Conservation (phyloP, 2,797 vertebrate genomes). For the Galago senegalensis region DNA sequence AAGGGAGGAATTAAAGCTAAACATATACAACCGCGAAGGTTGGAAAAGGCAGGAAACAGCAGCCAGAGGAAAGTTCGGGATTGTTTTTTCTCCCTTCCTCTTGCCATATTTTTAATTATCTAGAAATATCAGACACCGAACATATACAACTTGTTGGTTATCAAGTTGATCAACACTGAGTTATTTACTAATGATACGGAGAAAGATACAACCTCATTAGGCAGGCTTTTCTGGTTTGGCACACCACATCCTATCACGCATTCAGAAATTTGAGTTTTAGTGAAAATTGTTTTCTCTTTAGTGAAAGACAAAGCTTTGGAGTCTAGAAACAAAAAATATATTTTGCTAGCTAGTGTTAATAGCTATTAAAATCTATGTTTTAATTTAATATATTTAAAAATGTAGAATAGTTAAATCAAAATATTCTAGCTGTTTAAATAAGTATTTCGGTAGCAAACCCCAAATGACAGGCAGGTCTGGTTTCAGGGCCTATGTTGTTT, state of each 20-base stretch:
- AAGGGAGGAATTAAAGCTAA: constrained; percentile 38
- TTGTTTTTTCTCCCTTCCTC: not conserved
- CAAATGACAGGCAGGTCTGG: not conserved
- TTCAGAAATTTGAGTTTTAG: constrained; percentile 26
- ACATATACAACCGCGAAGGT: not conserved
- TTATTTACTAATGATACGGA: not conserved
- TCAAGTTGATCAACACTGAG: not conserved
- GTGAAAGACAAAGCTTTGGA: not conserved
- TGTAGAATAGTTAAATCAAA: not conserved
- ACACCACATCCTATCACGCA: not conserved
- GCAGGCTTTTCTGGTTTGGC: not conserved
- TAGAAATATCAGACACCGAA: not conserved
- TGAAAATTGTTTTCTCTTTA: not conserved
- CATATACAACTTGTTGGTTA: not conserved
- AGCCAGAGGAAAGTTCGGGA: not conserved
- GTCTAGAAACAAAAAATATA: not conserved
- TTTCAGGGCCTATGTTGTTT: not conserved
- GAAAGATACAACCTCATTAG: not conserved
- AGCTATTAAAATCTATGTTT: constrained; percentile 5
- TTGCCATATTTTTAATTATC: not conserved
- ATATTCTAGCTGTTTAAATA: not conserved
- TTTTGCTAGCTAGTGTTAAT: not conserved
- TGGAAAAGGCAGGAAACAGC: not conserved
- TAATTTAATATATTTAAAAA: not conserved
- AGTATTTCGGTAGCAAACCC: fast-evolving